phyloP scores from a whole-genome alignment of 2,888 invertebrate genomes.

The Cephus sareptanus region DNA sequence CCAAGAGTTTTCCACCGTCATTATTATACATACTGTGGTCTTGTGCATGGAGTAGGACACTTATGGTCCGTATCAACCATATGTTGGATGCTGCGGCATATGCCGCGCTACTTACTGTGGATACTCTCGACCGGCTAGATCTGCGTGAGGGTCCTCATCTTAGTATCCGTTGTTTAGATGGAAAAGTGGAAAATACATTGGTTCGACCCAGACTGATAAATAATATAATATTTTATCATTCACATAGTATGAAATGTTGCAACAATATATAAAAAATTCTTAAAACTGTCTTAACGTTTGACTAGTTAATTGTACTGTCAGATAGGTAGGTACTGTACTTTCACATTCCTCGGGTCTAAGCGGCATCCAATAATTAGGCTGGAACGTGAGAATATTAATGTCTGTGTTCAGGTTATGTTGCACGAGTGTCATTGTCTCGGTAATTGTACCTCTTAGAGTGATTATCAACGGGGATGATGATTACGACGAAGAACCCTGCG shows the following conservation, averaged over 20 bases:
- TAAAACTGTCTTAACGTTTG: background rate
- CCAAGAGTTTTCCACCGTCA: conserved; percentile 23
- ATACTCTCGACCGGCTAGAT: conserved; percentile 12
- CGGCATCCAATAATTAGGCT: conserved; percentile 52
- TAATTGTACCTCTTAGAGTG: conserved; percentile 46
- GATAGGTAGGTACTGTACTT: conserved; percentile 35
- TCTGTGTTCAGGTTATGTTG: conserved; percentile 50
- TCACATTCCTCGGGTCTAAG: conserved; percentile 41
- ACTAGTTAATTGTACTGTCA: background rate
- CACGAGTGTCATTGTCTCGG: conserved; percentile 53
- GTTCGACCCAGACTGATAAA: background rate
- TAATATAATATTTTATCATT: background rate
- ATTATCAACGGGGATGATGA: conserved; percentile 50
- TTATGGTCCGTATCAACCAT: conserved; percentile 40
- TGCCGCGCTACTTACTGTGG: conserved; percentile 52
- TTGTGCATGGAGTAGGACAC: conserved; percentile 19
- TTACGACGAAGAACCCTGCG: conserved; percentile 34
- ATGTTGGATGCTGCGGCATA: conserved; percentile 42
- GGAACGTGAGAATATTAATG: conserved; percentile 56
- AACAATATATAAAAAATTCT: background rate
- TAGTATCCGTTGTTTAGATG: background rate
- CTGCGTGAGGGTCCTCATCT: background rate
- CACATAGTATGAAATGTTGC: background rate
- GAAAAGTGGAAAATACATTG: conserved; percentile 2
- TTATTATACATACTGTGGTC: conserved; percentile 25